Base-by-base conservation (phyloP, 2,888 invertebrate genomes). In the Drosophila lacicola region DNA sequence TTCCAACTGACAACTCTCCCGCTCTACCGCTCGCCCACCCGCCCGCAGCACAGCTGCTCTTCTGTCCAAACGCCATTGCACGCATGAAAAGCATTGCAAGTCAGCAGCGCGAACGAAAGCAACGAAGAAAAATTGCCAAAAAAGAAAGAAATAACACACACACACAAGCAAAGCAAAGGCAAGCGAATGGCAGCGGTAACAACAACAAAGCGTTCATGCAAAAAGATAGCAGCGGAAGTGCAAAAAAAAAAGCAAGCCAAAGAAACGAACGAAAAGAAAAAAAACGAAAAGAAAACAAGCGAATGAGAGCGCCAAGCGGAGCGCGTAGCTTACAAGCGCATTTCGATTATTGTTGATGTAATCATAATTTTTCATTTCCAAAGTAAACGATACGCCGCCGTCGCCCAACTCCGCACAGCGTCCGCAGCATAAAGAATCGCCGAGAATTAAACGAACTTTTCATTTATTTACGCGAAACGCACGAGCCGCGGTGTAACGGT, bases 361-460 rank as follows among this genome's bases (percentile, higher is more conserved):
- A 85, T 85, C 84, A 85, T 85, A 85, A 85, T 85, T 85, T 85
- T 89, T 88, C 89, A 85, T 89, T 85, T 83, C 87, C 84, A 89
- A 87, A 88, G 82, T 85, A 87, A 89, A 88, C 87, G 89, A 87
- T 83, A 74, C 60, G 34, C 36, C 47, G 8, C 17, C 17, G 17
- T 2, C 17, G 17, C 49, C 13, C 46, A 37, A 6, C 6, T 13
- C 6, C 13, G 6, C 37, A 42, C 34, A 29, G 17, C 21, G 44
- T 55, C 61, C 47, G 51, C 56, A 68, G 61, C 64, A 76, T 82
- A 80, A 82, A 78, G 82, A 85, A 82, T 80, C 69, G 70, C 69
- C 78, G 63, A 74, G 82, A 82, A 87, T 84, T 84, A 87, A 84
- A 87, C 80, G 80, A 82, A 78, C 76, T 87, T 84, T 84, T 84